Evolutionary conservation across 2,113 vertebrate genomes (phyloP).

Genomic region (Physeter macrocephalus): DNA sequence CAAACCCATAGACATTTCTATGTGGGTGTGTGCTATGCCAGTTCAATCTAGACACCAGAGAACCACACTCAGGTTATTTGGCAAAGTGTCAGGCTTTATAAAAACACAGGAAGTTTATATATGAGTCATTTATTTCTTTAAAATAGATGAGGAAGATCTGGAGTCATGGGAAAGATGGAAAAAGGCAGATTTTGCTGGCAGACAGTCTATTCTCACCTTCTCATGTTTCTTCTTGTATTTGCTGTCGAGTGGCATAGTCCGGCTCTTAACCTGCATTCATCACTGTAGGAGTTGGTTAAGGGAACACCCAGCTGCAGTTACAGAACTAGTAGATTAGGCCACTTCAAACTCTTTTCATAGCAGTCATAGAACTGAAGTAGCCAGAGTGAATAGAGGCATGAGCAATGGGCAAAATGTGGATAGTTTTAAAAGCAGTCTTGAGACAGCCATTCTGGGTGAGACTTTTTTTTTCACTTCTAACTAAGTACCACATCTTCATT

Average conservation of each 20-base stretch:
- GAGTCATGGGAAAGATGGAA: background rate
- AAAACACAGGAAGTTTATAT: conserved; percentile 5
- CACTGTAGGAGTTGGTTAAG: background rate
- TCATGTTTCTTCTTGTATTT: conserved; percentile 36
- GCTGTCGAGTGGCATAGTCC: background rate
- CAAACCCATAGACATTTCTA: background rate
- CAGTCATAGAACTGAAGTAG: background rate
- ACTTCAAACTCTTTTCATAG: background rate
- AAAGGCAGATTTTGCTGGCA: conserved; percentile 20
- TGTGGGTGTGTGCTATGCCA: background rate
- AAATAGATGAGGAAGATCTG: conserved; percentile 2
- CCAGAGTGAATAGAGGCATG: background rate
- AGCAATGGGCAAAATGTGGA: background rate
- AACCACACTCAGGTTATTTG: conserved; percentile 5
- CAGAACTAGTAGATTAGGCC: background rate
- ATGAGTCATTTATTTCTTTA: conserved; percentile 34
- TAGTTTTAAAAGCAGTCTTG: background rate
- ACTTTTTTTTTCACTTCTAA: background rate
- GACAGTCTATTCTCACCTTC: background rate
- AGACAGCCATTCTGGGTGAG: background rate
- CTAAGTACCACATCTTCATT: background rate
- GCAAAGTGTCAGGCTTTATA: background rate
- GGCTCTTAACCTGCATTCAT: background rate
- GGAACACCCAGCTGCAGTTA: background rate
- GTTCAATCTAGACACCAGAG: background rate